phyloP scores from a whole-genome alignment of 35 echinoderm and acorn worm genomes.

The Anneissia japonica region DNA sequence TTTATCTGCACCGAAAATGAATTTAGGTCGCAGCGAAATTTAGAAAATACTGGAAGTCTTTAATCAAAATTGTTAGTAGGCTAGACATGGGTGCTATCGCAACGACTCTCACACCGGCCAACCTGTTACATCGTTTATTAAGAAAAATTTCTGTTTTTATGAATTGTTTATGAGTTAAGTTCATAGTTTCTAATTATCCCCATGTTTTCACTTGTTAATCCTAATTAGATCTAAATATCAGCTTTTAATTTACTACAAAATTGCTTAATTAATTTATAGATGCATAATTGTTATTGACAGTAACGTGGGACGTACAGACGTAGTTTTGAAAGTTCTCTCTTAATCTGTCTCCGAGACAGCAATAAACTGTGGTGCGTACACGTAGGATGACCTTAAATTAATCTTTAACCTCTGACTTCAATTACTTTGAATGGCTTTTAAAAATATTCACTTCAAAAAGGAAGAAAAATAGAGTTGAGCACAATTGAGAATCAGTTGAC shows the following conservation, averaged over 20 bases:
- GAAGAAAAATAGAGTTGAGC: too few relatives aligned
- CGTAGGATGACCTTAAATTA: not conserved
- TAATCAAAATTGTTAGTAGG: not conserved
- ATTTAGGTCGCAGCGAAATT: constrained; percentile 1
- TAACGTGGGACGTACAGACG: not conserved
- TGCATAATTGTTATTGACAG: not conserved
- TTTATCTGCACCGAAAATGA: not conserved
- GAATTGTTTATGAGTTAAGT: not conserved
- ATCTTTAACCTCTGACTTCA: not conserved
- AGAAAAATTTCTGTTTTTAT: not conserved
- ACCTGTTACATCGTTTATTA: not conserved
- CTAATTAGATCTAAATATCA: not conserved
- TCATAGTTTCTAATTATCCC: not conserved
- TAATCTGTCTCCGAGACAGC: not conserved
- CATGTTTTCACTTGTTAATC: not conserved
- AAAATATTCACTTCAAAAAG: not conserved
- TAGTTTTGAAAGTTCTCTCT: not conserved
- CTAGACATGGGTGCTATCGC: not conserved
- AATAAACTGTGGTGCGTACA: not conserved
- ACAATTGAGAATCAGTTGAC: too few relatives aligned
- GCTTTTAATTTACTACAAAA: not conserved
- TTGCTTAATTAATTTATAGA: not conserved
- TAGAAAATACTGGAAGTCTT: not conserved
- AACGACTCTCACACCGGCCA: not conserved
- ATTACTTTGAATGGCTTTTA: not conserved